These are phyloP conservation scores for Drosophila borealis DNA, from an alignment of 2,888 invertebrate genomes.

Conservation along the genomic window DNA sequence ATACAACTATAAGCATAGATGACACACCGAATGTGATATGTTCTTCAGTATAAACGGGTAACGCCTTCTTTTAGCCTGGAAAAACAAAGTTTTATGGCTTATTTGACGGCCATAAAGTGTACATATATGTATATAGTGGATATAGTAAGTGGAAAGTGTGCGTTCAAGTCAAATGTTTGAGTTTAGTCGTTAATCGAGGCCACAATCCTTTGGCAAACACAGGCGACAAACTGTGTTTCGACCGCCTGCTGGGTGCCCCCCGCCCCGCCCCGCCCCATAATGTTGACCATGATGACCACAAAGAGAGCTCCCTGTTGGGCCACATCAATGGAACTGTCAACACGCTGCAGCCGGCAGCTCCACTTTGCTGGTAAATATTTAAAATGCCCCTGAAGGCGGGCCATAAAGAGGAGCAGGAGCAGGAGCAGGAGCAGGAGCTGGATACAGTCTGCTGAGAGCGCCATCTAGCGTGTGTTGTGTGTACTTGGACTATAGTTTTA, in stretches of 20 bases:
- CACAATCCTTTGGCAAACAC: constrained; percentile 38
- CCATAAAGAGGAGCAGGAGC: constrained; percentile 14
- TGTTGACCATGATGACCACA: constrained; percentile 57
- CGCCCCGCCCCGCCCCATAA: constrained; percentile 1
- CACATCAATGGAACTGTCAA: constrained; percentile 48
- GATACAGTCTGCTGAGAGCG: background rate
- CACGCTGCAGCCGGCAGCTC: constrained; percentile 10
- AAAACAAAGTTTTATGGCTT: constrained; percentile 8
- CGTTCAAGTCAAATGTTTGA: constrained; percentile 31
- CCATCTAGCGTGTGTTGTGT: constrained; percentile 4
- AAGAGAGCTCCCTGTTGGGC: constrained; percentile 10
- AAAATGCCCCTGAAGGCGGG: constrained; percentile 52
- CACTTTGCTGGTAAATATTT: constrained; percentile 65
- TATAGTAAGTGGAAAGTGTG: background rate
- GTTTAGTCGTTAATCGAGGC: constrained; percentile 33
- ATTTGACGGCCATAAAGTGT: constrained; percentile 15
- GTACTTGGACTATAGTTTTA: too few relatives aligned
- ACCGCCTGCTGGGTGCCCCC: constrained; percentile 9
- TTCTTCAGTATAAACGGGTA: background rate
- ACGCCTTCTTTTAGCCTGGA: background rate
- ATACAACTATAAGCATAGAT: background rate
- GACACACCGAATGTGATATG: constrained; percentile 1
- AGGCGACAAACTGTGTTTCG: constrained; percentile 5
- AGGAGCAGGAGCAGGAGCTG: background rate
- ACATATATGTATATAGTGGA: background rate